Conservation (phyloP, 2,113 vertebrate genomes). For the Tamias sibiricus region DNA sequence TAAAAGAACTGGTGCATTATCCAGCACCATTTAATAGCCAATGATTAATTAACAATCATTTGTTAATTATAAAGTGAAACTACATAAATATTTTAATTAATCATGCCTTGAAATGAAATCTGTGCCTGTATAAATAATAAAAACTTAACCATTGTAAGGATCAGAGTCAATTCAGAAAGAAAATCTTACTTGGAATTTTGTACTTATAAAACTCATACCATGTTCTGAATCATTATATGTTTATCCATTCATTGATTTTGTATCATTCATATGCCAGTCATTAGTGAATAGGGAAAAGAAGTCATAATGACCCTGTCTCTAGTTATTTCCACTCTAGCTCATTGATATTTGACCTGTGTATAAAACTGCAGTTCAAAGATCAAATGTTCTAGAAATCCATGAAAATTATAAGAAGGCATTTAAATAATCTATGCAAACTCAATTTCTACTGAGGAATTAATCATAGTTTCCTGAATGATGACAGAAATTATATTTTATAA, state of each 20-base stretch:
- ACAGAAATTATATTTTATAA: not conserved
- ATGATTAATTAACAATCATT: not conserved
- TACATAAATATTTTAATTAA: not conserved
- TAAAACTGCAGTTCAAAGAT: not conserved
- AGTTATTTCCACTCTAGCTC: not conserved
- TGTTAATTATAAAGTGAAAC: not conserved
- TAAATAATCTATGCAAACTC: not conserved
- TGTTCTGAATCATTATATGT: slow-evolving; percentile 34
- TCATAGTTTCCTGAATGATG: not conserved
- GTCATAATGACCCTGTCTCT: not conserved
- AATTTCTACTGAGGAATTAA: not conserved
- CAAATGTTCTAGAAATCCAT: slow-evolving; percentile 49
- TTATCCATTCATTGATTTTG: not conserved
- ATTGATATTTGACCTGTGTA: not conserved
- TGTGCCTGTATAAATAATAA: not conserved
- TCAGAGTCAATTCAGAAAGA: not conserved
- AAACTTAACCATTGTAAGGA: not conserved
- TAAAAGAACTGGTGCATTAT: not conserved
- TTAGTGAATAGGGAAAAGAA: slow-evolving; percentile 47
- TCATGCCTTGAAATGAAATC: not conserved
- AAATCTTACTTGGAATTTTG: not conserved
- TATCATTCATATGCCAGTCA: not conserved
- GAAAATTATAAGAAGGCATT: not conserved
- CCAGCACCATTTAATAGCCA: not conserved
- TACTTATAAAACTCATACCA: not conserved